Base-by-base conservation (phyloP, 2,888 invertebrate species). In the Limnephilus auricula region DNA sequence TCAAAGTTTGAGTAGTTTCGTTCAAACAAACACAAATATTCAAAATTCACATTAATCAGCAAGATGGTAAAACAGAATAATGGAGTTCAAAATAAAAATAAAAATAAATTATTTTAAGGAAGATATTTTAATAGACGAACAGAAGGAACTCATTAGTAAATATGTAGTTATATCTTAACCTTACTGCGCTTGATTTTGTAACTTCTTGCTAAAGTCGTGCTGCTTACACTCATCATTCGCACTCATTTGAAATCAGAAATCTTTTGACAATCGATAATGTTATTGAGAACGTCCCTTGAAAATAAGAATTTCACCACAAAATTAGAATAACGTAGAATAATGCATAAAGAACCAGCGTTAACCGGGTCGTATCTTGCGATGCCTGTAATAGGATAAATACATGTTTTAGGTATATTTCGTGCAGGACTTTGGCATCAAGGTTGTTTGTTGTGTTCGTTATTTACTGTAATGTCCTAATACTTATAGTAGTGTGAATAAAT, bases 371-470 rank as follows among this genome's bases (percentile, higher is more conserved):
- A 85, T 32, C 87, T 87, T 34, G 65, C 87, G 65, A 87, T 87
- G 87, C 87, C 87, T 65, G 87, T 32, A 87, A 87, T 87, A 34
- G 13, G 78, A 78, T 32, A 78, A 87, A 87, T 87, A 87, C 85
- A 85, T 85, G n/a, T 80, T 31, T 84, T 78, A 84, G 15, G 37
- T 79, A 90, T 90, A 89, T 79, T 65, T 65, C 79, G 93, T 93
- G 93, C 93, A 91, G 90, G 86, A 92, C 91, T 93, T 93, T 93
- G 93, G 93, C 93, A 93, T 93, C 92, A 92, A 93, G 90, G 85
- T 89, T 89, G 89, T 89, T 90, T 91, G 91, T 89, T 90, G 92
- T 93, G 93, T 92, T 45, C 32, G 50, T 87, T 90, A 78, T 90
- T 92, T 92, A 92, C 89, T 85, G 90, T 90, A 91, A 91, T 90